Evolutionary conservation across 2,888 invertebrate genomes (phyloP).

Genomic region (Oscheius sp.): DNA sequence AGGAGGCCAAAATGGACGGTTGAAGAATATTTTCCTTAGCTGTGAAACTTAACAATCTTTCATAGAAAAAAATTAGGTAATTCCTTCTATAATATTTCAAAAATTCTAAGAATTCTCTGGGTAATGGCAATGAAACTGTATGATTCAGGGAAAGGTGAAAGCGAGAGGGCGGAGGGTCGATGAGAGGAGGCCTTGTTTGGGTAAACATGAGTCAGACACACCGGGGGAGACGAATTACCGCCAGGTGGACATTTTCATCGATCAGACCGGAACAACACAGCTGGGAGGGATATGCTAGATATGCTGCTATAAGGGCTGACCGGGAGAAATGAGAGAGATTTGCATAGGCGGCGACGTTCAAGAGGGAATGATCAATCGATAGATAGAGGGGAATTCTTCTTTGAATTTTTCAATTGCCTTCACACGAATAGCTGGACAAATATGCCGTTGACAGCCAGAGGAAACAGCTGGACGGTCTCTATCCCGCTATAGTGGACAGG

Average conservation of each 20-base stretch:
- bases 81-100: neutral
- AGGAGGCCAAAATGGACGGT: too few relatives aligned
- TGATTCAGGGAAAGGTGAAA: neutral
- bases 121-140: neutral
- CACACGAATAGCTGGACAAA: conserved; percentile 12
- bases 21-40: too few relatives aligned
- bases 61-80: neutral
- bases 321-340: neutral
- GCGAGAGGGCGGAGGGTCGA: neutral
- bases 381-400: neutral
- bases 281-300: neutral
- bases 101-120: neutral
- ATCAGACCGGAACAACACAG: neutral
- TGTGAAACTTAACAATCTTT: too few relatives aligned
- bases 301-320: neutral
- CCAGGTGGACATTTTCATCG: conserved; percentile 5
- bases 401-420: neutral
- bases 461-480: neutral
- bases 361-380: neutral
- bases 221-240: neutral
- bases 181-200: neutral
- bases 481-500: neutral
- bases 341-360: conserved; percentile 7
- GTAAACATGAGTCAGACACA: conserved; percentile 24
- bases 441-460: neutral